Evolutionary conservation across 2,113 vertebrate species (phyloP).

Genomic region (Otus sunia): DNA sequence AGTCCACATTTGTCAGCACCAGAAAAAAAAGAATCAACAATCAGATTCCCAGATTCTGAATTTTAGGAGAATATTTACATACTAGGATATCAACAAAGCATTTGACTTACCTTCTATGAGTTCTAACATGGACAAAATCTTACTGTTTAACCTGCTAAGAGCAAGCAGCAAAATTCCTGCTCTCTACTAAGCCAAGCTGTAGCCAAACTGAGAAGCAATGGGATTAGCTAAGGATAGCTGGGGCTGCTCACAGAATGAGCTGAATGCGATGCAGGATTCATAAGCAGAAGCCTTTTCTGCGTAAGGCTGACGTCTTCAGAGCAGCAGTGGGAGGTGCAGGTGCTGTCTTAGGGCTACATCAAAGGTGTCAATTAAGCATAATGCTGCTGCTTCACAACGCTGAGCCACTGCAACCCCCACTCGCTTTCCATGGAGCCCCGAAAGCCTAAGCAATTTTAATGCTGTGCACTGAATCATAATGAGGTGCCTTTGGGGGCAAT

Average conservation of each 20-base stretch:
- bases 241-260: slow-evolving; percentile 74
- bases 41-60: slow-evolving; percentile 8
- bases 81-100: slow-evolving; percentile 32
- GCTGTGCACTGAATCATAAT: slow-evolving; percentile 78
- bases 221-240: slow-evolving; percentile 71
- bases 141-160: slow-evolving; percentile 57
- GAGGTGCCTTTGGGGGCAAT: slow-evolving; percentile 72
- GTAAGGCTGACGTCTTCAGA: slow-evolving; percentile 82
- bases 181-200: slow-evolving; percentile 63
- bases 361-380: slow-evolving; percentile 82
- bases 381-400: slow-evolving; percentile 64
- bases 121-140: slow-evolving; percentile 80
- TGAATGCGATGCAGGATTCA: slow-evolving; percentile 76
- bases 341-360: slow-evolving; percentile 81
- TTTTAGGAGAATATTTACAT: background rate
- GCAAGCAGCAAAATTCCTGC: slow-evolving; percentile 59
- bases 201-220: slow-evolving; percentile 58
- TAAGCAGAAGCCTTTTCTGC: slow-evolving; percentile 81
- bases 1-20: background rate
- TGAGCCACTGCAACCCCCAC: slow-evolving; percentile 67
- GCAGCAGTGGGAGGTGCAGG: slow-evolving; percentile 82
- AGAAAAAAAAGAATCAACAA: background rate
- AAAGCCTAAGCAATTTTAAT: slow-evolving; percentile 68
- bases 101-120: slow-evolving; percentile 84
- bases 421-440: slow-evolving; percentile 59